Percentiles rank a stretch among this genome's conserved stretches.
These are phyloP conservation scores for Venustoraphidia nigricollis DNA, from an alignment of 2,888 invertebrate genomes.

Conservation along the genomic window DNA sequence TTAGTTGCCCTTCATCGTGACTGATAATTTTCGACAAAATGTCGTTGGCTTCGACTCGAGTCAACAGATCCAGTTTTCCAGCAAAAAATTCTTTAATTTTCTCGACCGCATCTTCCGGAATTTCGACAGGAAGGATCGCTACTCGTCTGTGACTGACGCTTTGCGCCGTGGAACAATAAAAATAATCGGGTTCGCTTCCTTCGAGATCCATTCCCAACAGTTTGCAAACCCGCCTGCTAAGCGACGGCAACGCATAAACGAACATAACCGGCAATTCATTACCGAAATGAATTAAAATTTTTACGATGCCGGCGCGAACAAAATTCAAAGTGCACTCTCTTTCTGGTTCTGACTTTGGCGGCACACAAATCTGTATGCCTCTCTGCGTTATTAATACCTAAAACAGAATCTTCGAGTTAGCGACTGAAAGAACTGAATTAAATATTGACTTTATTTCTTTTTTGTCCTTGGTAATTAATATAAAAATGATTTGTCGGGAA, in stretches of 20 bases:
- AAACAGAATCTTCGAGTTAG: neutral
- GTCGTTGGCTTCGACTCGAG: conserved; percentile 61
- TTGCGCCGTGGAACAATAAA: conserved; percentile 43
- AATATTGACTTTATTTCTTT: too few relatives aligned
- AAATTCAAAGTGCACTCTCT: neutral
- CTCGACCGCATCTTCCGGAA: conserved; percentile 48
- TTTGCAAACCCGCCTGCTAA: conserved; percentile 52
- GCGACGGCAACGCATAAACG: conserved; percentile 54
- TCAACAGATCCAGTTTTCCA: conserved; percentile 51
- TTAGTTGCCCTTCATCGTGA: too few relatives aligned
- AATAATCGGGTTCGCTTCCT: conserved; percentile 21
- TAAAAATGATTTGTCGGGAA: too few relatives aligned
- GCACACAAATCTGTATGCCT: too few relatives aligned
- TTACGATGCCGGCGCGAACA: conserved; percentile 33
- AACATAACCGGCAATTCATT: conserved; percentile 64
- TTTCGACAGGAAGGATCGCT: conserved; percentile 54
- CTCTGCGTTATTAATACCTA: neutral
- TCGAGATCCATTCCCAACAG: conserved; percentile 49
- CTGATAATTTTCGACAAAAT: conserved; percentile 43
- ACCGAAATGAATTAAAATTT: conserved; percentile 63
- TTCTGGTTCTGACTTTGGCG: too few relatives aligned
- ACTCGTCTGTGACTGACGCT: conserved; percentile 59
- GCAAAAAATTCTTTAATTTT: conserved; percentile 48
- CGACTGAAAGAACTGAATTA: too few relatives aligned
- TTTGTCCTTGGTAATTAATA: too few relatives aligned